Percentiles rank a stretch among this genome's conserved stretches.
These are phyloP conservation scores for Istiophorus platypterus DNA, from an alignment of 2,113 vertebrate species.

Conservation along the genomic window DNA sequence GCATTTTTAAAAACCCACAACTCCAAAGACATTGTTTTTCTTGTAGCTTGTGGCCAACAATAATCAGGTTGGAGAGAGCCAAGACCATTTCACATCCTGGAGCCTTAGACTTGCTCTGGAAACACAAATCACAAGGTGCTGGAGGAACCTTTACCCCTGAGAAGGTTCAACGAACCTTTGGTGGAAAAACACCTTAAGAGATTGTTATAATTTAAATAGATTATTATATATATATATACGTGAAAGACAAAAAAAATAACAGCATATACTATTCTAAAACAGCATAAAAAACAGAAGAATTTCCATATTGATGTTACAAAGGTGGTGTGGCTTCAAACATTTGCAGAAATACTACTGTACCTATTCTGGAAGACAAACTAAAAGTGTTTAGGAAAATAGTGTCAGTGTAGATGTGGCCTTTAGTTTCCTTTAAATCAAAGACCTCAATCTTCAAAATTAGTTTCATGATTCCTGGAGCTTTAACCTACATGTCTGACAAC, in stretches of 20 bases:
- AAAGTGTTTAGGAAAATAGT: background rate
- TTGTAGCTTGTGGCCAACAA: background rate
- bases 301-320: background rate
- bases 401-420: background rate
- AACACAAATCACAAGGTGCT: constrained; percentile 3
- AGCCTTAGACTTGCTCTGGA: background rate
- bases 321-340: background rate
- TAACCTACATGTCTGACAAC: background rate
- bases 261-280: too few relatives aligned
- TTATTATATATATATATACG: background rate
- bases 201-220: background rate
- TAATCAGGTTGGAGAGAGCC: background rate
- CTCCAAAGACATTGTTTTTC: background rate
- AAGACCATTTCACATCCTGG: background rate
- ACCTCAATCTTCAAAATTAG: background rate
- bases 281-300: background rate
- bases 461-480: constrained; percentile 6
- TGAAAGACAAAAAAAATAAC: too few relatives aligned
- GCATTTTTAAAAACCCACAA: background rate
- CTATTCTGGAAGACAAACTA: background rate
- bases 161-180: background rate
- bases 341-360: too few relatives aligned
- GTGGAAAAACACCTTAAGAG: background rate
- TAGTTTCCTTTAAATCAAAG: background rate
- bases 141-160: background rate